These are phyloP conservation scores for Salminus brasiliensis DNA, from an alignment of 2,113 vertebrate genomes.

Conservation along the genomic window DNA sequence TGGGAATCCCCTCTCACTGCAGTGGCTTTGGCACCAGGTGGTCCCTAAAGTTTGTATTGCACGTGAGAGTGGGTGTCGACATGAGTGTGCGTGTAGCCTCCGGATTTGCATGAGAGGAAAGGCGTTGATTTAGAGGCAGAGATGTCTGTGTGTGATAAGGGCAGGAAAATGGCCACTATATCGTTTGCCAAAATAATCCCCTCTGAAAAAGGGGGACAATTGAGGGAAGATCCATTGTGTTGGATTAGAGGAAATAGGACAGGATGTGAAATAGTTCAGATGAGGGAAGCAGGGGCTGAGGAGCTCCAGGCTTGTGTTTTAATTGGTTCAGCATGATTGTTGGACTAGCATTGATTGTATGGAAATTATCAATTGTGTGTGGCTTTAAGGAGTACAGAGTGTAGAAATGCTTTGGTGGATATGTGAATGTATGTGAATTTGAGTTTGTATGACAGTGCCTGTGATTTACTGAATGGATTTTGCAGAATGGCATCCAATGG, in stretches of 20 bases:
- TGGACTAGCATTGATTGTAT: background rate
- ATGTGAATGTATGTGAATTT: background rate
- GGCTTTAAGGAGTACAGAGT: background rate
- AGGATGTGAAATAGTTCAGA: slow-evolving; percentile 53
- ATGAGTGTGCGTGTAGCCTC: background rate
- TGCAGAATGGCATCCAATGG: background rate
- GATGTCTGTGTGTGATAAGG: slow-evolving; percentile 76
- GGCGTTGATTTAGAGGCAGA: slow-evolving; percentile 57
- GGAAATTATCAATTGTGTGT: background rate
- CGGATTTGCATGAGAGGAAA: slow-evolving; percentile 58
- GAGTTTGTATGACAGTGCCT: background rate
- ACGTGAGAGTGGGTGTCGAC: slow-evolving; percentile 16
- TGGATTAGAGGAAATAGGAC: slow-evolving; percentile 63
- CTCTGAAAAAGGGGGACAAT: slow-evolving; percentile 71
- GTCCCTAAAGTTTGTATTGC: slow-evolving; percentile 10
- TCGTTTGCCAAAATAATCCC: slow-evolving; percentile 67
- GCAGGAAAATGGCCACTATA: slow-evolving; percentile 60
- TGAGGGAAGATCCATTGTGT: slow-evolving; percentile 76
- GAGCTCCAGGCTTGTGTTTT: slow-evolving; percentile 49
- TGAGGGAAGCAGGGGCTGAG: slow-evolving; percentile 59
- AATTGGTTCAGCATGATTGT: slow-evolving; percentile 19
- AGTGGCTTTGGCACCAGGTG: background rate
- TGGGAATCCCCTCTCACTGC: slow-evolving; percentile 35
- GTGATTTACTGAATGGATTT: background rate
- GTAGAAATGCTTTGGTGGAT: background rate